These are phyloP conservation scores for Aporrectodea caliginosa DNA, from an alignment of 1,140 invertebrate species.

Conservation along the genomic window DNA sequence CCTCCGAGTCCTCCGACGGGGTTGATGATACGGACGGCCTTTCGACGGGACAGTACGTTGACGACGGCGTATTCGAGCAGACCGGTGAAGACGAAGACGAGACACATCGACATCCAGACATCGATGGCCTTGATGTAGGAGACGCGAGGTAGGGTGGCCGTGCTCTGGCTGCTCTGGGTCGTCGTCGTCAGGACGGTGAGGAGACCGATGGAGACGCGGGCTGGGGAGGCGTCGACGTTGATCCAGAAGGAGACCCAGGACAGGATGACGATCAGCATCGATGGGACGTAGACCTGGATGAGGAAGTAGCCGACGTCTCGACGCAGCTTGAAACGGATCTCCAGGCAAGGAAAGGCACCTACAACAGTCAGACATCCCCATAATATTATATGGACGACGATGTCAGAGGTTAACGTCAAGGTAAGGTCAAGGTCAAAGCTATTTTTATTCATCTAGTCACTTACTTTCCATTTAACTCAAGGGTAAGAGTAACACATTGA, in stretches of 20 bases:
- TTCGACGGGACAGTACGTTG: constrained; percentile 34
- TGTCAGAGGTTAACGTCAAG: too few relatives aligned
- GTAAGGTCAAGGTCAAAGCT: too few relatives aligned
- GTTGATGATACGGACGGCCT: constrained; percentile 24
- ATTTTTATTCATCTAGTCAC: too few relatives aligned
- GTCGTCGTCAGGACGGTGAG: constrained; percentile 42
- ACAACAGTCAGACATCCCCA: too few relatives aligned
- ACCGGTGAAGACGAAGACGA: constrained; percentile 77
- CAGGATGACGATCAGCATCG: constrained; percentile 68
- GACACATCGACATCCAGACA: constrained; percentile 80
- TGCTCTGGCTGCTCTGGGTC: constrained; percentile 23
- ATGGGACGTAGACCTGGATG: constrained; percentile 83
- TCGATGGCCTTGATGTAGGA: constrained; percentile 68
- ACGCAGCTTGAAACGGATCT: constrained; percentile 78
- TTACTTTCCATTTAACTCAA: too few relatives aligned
- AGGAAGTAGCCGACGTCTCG: constrained; percentile 71
- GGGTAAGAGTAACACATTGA: too few relatives aligned
- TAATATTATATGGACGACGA: too few relatives aligned
- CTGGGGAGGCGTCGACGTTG: constrained; percentile 26
- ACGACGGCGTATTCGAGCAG: constrained; percentile 77
- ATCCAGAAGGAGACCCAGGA: constrained; percentile 30
- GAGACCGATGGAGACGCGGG: constrained; percentile 56
- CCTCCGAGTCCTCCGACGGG: constrained; percentile 9
- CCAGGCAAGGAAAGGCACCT: constrained; percentile 49
- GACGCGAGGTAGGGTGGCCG: constrained; percentile 41